A percentile compares a stretch with the other conserved stretches of the same genome.
Conservation (phyloP, 2,888 invertebrate species). For the Tetrapedia diversipes region DNA sequence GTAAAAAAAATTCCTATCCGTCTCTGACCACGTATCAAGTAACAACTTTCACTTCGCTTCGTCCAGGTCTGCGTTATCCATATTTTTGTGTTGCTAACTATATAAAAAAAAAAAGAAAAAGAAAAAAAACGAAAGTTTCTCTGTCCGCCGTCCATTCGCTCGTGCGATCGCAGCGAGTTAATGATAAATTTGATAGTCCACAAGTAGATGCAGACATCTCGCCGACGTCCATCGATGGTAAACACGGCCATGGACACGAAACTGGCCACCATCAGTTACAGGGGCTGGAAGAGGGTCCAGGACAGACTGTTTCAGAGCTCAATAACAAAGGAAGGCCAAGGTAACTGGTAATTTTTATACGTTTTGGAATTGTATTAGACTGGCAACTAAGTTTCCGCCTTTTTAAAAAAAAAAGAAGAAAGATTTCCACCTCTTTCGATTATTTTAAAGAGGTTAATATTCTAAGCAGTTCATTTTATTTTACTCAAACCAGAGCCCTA, state of each 20-base stretch:
- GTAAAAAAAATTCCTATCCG: background rate
- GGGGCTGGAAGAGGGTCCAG: slow-evolving; percentile 65
- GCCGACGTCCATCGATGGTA: slow-evolving; percentile 68
- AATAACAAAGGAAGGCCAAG: slow-evolving; percentile 71
- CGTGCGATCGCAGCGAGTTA: slow-evolving; percentile 1
- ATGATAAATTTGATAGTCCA: slow-evolving; percentile 68
- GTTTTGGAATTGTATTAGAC: too few relatives aligned
- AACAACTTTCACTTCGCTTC: slow-evolving; percentile 17
- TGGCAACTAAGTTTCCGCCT: too few relatives aligned
- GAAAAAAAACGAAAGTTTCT: slow-evolving; percentile 1
- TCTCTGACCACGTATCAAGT: background rate
- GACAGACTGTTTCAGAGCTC: slow-evolving; percentile 68
- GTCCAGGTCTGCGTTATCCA: background rate
- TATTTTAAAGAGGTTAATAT: too few relatives aligned
- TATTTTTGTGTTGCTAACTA: background rate
- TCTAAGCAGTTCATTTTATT: too few relatives aligned
- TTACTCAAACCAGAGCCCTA: too few relatives aligned
- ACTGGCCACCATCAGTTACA: slow-evolving; percentile 66
- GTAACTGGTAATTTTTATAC: slow-evolving; percentile 57
- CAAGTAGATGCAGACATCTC: slow-evolving; percentile 73
- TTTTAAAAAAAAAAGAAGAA: too few relatives aligned
- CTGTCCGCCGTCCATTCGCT: background rate
- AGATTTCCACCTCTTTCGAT: too few relatives aligned
- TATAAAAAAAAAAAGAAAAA: too few relatives aligned
- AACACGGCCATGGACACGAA: slow-evolving; percentile 66